Evolutionary conservation across 2,888 invertebrate species (phyloP), one percentile per base, ranked within the genome.

Genomic region (Euzophera pinguis): DNA sequence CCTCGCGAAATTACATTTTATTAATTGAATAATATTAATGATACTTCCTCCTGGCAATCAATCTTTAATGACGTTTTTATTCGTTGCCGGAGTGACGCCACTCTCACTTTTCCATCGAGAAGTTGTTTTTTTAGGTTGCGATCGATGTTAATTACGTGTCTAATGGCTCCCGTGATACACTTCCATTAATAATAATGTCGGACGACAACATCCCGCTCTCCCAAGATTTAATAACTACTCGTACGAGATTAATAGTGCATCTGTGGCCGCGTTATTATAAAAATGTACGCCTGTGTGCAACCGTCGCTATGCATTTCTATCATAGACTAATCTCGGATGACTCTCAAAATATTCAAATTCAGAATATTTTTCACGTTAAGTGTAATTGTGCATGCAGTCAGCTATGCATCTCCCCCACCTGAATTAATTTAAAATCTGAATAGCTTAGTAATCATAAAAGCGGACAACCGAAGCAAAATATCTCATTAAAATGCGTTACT

Each of bases 11-110:
- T 90, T 88, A 86, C 85, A 78, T 88, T 89, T 87, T 88, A 90
- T 90, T 90, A 90, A 90, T 90, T 90, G 88, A 90, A 90, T 90
- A 89, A 87, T 89, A 89, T 89, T 89, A 90, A 90, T 89, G 90
- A 89, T 84, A 84, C 88, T 84, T 84, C 78, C 80, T 81, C 74
- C 71, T 71, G 77, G 83, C 82, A 71, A 90, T 90, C 88, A 87
- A 89, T 89, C 89, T 87, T 82, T 85, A 86, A 88, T 85, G 85
- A 82, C 85, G 85, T 87, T 89, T 89, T 88, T 88, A 87, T 88
- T 86, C 81, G 82, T 78, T 73, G 76, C 67, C 72, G 75, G 79
- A 84, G 81, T 81, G 81, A 79, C 80, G 80, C 72, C 72, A 71
- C 76, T 73, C 73, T 71, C 72, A 71, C 67, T 76, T 75, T 76